phyloP scores from a whole-genome alignment of 2,113 vertebrate species.

The Lethenteron reissneri region DNA sequence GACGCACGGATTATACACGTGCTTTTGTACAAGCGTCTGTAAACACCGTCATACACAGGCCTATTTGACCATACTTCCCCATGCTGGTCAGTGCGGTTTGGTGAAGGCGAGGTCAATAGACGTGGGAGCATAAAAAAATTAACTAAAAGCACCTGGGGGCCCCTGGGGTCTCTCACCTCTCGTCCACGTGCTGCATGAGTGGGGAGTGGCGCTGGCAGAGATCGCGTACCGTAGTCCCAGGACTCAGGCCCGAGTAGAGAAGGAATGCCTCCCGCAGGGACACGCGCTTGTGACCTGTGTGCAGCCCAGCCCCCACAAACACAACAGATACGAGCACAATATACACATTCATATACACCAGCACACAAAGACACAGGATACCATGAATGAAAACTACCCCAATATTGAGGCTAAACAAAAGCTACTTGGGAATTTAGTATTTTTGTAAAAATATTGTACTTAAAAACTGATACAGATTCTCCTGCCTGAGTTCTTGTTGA shows the following conservation, averaged over 20 bases:
- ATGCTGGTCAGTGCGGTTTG: no score
- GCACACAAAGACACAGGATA: neutral
- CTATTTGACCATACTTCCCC: no score
- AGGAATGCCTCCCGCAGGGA: slow-evolving; percentile 64
- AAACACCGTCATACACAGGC: no score
- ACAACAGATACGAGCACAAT: neutral
- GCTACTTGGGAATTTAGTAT: no score
- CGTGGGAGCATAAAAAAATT: neutral
- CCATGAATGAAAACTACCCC: no score
- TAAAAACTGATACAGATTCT: no score
- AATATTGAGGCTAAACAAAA: no score
- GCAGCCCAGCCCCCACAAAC: neutral
- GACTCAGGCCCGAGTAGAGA: slow-evolving; percentile 44
- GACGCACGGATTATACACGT: no score
- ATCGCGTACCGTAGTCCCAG: slow-evolving; percentile 41
- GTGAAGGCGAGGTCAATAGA: neutral
- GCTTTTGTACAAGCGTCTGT: no score
- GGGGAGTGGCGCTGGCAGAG: slow-evolving; percentile 59
- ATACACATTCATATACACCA: neutral
- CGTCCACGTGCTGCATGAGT: slow-evolving; percentile 73
- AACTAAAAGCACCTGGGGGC: neutral
- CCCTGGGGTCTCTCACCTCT: slow-evolving; percentile 30
- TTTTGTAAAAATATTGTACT: no score
- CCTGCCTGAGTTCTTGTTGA: no score
- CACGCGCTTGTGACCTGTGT: slow-evolving; percentile 55